These are phyloP conservation scores for Premnoplex brunnescens DNA, from an alignment of 2,797 vertebrate species.

Conservation along the genomic window DNA sequence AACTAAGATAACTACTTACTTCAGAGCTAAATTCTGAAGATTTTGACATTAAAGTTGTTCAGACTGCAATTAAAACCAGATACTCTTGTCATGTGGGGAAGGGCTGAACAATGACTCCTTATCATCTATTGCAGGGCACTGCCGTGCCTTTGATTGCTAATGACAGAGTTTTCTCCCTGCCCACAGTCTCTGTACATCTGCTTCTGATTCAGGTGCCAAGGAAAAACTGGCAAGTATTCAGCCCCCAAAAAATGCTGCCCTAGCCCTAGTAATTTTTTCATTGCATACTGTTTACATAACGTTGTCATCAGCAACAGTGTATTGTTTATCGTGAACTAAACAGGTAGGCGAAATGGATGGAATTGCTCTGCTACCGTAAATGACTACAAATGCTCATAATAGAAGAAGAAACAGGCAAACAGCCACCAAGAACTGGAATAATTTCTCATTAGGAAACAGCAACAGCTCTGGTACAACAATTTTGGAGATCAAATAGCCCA, in stretches of 20 bases:
- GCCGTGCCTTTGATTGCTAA: background rate
- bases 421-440: background rate
- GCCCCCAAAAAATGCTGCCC: background rate
- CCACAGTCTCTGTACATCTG: background rate
- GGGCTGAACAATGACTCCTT: background rate
- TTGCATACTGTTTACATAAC: background rate
- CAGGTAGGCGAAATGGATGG: background rate
- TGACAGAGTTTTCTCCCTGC: background rate
- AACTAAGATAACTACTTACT: background rate
- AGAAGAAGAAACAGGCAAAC: background rate
- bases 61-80: background rate
- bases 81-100: background rate
- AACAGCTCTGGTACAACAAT: background rate
- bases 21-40: background rate
- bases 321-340: background rate
- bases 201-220: constrained; percentile 11
- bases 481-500: background rate
- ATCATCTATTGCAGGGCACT: background rate
- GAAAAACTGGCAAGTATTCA: background rate
- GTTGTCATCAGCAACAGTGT: background rate
- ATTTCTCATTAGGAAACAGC: background rate
- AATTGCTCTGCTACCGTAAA: background rate
- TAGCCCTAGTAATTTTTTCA: background rate
- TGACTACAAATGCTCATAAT: background rate
- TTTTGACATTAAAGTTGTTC: background rate